Percentiles rank a stretch among this genome's conserved stretches.
Conservation (phyloP, 2,888 invertebrate genomes). For the Prosopocoilus inquinatus region DNA sequence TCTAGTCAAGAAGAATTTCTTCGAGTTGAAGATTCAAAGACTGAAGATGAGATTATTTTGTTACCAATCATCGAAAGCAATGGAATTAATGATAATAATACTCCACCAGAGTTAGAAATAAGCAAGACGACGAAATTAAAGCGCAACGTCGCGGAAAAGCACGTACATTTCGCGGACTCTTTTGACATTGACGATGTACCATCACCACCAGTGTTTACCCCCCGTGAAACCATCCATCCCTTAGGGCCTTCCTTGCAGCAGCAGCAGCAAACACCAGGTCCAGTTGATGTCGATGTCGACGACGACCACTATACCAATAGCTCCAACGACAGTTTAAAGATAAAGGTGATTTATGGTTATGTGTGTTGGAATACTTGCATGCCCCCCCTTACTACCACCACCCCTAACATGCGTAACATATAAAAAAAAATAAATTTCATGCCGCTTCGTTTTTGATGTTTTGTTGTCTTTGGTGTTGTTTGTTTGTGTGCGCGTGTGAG, state of each 20-base stretch:
- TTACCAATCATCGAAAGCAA: neutral
- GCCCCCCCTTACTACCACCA: conserved; percentile 29
- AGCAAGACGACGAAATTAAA: no score
- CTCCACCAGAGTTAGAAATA: no score
- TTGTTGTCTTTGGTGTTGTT: neutral
- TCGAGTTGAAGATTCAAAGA: neutral
- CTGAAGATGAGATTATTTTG: neutral
- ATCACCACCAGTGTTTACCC: neutral
- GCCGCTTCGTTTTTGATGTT: neutral
- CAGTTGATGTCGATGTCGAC: conserved; percentile 36
- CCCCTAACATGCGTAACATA: conserved; percentile 28
- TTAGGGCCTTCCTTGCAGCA: conserved; percentile 49
- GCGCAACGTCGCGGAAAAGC: no score
- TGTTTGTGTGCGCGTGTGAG: conserved; percentile 1
- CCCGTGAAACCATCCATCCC: conserved; percentile 30
- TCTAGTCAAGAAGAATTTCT: conserved; percentile 2
- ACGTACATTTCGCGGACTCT: no score
- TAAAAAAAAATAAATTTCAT: conserved; percentile 16
- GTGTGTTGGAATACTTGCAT: conserved; percentile 44
- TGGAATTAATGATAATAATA: neutral
- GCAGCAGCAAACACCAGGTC: conserved; percentile 48
- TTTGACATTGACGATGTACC: neutral
- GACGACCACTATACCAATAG: conserved; percentile 30
- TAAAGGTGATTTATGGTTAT: conserved; percentile 50
- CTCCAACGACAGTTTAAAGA: conserved; percentile 37